These are phyloP conservation scores for Rhaphigaster nebulosa DNA, from an alignment of 2,888 invertebrate species.

Conservation along the genomic window DNA sequence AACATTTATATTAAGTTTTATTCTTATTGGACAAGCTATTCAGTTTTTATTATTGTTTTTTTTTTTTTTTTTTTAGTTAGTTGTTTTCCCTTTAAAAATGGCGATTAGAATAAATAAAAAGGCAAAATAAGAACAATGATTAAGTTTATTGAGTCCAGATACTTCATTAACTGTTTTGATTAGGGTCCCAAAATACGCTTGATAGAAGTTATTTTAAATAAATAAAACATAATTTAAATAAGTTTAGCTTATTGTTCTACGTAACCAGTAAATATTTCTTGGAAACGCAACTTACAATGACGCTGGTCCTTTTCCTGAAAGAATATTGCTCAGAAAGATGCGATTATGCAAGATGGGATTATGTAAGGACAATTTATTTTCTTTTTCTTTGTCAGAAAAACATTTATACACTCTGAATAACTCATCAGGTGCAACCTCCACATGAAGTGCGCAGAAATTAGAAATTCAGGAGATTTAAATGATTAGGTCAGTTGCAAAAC, in stretches of 20 bases:
- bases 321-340: not conserved
- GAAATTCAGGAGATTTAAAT: too few relatives aligned
- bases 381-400: not conserved
- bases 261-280: not conserved
- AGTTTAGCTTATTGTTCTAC: not conserved
- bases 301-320: not conserved
- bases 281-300: not conserved
- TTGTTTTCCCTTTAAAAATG: too few relatives aligned
- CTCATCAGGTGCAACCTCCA: not conserved
- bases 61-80: too few relatives aligned
- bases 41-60: too few relatives aligned
- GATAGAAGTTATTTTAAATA: not conserved
- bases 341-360: not conserved
- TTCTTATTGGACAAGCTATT: too few relatives aligned
- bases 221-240: not conserved
- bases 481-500: too few relatives aligned
- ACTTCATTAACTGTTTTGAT: too few relatives aligned
- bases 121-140: too few relatives aligned
- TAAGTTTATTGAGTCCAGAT: too few relatives aligned
- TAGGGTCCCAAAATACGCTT: too few relatives aligned
- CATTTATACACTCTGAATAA: not conserved
- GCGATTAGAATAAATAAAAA: too few relatives aligned
- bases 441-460: not conserved
- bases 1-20: too few relatives aligned
- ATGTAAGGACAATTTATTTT: not conserved